Evolutionary conservation across 2,888 invertebrate genomes (phyloP), one percentile per base, ranked within the genome.

Genomic region (Eulithis prunata): DNA sequence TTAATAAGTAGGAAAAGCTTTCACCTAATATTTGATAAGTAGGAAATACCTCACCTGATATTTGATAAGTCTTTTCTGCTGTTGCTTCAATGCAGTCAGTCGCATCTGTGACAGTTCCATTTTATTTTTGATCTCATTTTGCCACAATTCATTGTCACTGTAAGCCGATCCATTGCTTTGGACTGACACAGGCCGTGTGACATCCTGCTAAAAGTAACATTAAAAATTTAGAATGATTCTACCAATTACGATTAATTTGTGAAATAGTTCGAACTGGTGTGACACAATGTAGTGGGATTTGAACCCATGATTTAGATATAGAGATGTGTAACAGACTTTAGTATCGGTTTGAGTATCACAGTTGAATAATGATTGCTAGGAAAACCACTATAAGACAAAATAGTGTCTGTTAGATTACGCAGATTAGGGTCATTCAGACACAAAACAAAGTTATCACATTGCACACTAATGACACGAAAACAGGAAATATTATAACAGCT

Each of bases 61-160:
- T 74, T 93, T 93, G 1, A 93, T 74, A 28, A 93, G 82, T 68
- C 91, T 80, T 67, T 91, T 90, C 77, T 95, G 95, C 75, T 95
- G 95, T 67, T 95, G 94, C 73, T 94, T 94, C 51, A 95, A 80
- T 21, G 94, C 94, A 14, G 90, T 87, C 62, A 95, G 83, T 43
- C 94, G 94, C 70, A 93, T 92, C 76, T 95, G 94, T 0, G 95
- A 95, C 74, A 94, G 87, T 78, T 95, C 95, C 90, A 95, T 94
- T 82, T 95, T 95, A 71, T 93, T 93, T 73, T 94, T 94, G 41
- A 95, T 88, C 74, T 94, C 94, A 73, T 92, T 93, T 78, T 94
- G 94, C 86, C 94, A 93, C 43, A 91, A 84, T 66, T 93, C 92
- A 78, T 94, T 94, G 38, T 93, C 93, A 69, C 94, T 94, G 71